These are phyloP conservation scores for Sarcophaga bullata DNA, from an alignment of 1,140 invertebrate genomes.

Conservation along the genomic window DNA sequence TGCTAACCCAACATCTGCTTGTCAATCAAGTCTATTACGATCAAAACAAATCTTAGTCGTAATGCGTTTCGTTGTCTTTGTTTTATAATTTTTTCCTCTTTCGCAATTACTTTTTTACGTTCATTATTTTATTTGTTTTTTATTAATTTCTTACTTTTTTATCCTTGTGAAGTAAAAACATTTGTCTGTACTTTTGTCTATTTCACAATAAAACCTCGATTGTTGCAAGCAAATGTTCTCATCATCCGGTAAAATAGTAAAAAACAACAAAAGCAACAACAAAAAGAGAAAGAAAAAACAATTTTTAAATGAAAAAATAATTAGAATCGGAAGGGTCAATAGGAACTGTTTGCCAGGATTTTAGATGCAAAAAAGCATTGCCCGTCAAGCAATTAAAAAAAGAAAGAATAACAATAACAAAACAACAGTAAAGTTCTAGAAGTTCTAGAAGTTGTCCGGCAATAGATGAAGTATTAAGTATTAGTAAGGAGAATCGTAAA, in stretches of 20 bases:
- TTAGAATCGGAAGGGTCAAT: background rate
- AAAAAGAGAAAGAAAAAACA: background rate
- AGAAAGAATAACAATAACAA: too few species aligned
- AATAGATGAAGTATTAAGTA: too few species aligned
- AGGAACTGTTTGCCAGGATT: too few species aligned
- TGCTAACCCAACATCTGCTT: constrained; percentile 27
- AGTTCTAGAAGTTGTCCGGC: too few species aligned
- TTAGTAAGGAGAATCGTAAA: too few species aligned
- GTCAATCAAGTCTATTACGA: constrained; percentile 31
- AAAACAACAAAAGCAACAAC: background rate
- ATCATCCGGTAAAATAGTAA: constrained; percentile 16
- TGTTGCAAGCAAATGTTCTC: constrained; percentile 29
- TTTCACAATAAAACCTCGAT: constrained; percentile 34
- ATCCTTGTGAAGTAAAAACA: background rate
- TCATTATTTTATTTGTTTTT: background rate
- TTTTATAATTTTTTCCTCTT: background rate
- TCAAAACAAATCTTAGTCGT: background rate
- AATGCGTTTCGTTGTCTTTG: constrained; percentile 5
- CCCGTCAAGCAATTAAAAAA: too few species aligned
- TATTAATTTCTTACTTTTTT: background rate
- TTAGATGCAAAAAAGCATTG: too few species aligned
- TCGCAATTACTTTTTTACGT: background rate
- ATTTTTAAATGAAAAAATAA: background rate
- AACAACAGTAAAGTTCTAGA: too few species aligned
- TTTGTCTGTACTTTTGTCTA: background rate